Conservation (phyloP, 2,888 invertebrate genomes). For the Stomorhina lunata region DNA sequence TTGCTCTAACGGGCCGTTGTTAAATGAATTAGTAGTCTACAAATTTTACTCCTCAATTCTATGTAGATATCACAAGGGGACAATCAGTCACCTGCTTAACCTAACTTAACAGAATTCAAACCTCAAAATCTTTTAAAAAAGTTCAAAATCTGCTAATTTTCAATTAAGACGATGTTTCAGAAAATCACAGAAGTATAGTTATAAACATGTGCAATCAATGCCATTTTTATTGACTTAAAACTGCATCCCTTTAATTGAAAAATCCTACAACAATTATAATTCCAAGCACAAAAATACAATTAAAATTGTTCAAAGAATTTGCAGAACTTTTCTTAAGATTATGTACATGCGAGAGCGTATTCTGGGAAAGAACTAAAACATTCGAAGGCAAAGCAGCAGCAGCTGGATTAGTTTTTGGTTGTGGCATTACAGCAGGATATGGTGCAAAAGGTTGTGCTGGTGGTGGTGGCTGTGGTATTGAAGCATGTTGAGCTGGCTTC, state of each 20-base stretch:
- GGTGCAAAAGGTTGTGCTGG: neutral
- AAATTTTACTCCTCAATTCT: too few relatives aligned
- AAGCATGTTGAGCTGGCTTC: neutral
- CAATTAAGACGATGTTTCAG: too few relatives aligned
- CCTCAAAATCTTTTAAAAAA: neutral
- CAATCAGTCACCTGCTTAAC: too few relatives aligned
- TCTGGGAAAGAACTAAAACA: conserved; percentile 40
- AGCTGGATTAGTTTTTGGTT: too few relatives aligned
- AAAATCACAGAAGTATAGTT: too few relatives aligned
- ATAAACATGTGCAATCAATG: too few relatives aligned
- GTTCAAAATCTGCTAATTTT: neutral
- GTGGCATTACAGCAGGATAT: too few relatives aligned
- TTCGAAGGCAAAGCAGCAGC: neutral
- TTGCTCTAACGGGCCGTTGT: too few relatives aligned
- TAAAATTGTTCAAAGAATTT: conserved; percentile 8
- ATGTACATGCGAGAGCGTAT: conserved; percentile 11
- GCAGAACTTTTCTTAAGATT: conserved; percentile 19
- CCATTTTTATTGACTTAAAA: neutral
- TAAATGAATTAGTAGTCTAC: too few relatives aligned
- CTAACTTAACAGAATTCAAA: too few relatives aligned
- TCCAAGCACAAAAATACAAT: conserved; percentile 9
- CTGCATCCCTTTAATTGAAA: neutral
- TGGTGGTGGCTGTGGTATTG: neutral
- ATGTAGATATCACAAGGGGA: too few relatives aligned
- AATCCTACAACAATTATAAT: conserved; percentile 1